Base-by-base conservation (phyloP, 2,797 vertebrate genomes). In the Labeo calbasu region DNA sequence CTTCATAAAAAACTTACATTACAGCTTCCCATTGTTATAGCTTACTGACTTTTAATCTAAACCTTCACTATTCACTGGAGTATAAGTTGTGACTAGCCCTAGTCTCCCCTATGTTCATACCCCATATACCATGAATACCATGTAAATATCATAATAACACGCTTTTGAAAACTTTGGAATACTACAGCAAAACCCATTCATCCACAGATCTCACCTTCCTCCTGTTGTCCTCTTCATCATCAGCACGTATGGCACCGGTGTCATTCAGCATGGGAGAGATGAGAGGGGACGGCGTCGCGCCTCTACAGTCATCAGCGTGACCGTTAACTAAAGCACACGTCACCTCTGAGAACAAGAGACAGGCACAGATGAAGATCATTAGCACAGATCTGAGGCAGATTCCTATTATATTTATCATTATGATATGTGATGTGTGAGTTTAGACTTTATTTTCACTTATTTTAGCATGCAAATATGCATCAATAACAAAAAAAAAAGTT, bases 211-310 rank as follows among this genome's bases (percentile, higher is more conserved):
- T 84, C 91, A 99, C 98, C 97, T 98, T 99, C 92, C 95, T 96
- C 91, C 97, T 96, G 81, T 96, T 96, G 40, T 99, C 98, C 0
- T 99, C 98, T 57, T 99, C 98, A 0, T 99, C 98, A 0, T 99
- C 97, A 0, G 96, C 96, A 87, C 96, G 95, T 9, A 96, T 83
- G 71, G 94, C 96, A 0, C 96, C 94, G 0, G 96, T 96, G 68
- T 99, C 97, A 0, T 94, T 97, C 80, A 99, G 95, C 90, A 98
- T 93, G 0, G 98, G 97, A 90, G 97, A 98, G 90, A 97, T 95
- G 88, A 99, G 92, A 1, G 98, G 98, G 1, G 97, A 98, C 0
- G 97, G 94, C 88, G 94, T 95, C 55, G 93, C 95, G 75, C 93
- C 95, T 59, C 87, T 11, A 0, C 9, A 78, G 0, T 72, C 21